phyloP scores from a whole-genome alignment of 2,113 vertebrate genomes.

The Phrynosoma blainvillii region DNA sequence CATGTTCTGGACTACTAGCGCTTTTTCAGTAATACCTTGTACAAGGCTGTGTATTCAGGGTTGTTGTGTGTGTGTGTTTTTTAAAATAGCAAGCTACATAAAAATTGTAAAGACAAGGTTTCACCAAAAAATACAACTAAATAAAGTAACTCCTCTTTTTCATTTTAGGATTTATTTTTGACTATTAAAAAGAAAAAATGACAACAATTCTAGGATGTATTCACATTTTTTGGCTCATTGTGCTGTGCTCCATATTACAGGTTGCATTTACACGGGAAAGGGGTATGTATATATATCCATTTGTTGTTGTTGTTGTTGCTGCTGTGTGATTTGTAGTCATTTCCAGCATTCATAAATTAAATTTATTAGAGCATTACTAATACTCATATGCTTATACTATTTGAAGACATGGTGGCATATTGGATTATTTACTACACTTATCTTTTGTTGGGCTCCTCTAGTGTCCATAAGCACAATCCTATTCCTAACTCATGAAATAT shows the following conservation, averaged over 20 bases:
- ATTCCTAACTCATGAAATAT: too few species aligned
- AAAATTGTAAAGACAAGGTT: background rate
- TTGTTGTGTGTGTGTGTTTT: background rate
- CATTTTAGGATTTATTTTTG: background rate
- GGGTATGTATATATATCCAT: conserved; percentile 46
- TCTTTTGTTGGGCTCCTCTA: too few species aligned
- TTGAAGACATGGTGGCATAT: too few species aligned
- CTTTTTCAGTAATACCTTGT: too few species aligned
- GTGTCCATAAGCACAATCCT: too few species aligned
- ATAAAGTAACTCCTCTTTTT: background rate
- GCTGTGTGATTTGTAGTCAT: too few species aligned
- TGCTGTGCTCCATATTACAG: background rate
- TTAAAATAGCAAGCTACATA: background rate
- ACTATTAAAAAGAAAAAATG: conserved; percentile 47
- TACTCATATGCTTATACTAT: too few species aligned
- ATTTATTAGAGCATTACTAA: too few species aligned
- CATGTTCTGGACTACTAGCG: background rate
- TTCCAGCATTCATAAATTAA: too few species aligned
- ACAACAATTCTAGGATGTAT: background rate
- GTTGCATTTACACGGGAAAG: conserved; percentile 5
- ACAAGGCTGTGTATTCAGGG: too few species aligned
- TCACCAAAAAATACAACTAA: background rate
- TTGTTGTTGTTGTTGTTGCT: too few species aligned
- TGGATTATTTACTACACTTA: too few species aligned
- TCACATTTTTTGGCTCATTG: conserved; percentile 10